These are phyloP conservation scores for Cichlasoma orientale DNA, from an alignment of 2,797 vertebrate species.

Conservation along the genomic window DNA sequence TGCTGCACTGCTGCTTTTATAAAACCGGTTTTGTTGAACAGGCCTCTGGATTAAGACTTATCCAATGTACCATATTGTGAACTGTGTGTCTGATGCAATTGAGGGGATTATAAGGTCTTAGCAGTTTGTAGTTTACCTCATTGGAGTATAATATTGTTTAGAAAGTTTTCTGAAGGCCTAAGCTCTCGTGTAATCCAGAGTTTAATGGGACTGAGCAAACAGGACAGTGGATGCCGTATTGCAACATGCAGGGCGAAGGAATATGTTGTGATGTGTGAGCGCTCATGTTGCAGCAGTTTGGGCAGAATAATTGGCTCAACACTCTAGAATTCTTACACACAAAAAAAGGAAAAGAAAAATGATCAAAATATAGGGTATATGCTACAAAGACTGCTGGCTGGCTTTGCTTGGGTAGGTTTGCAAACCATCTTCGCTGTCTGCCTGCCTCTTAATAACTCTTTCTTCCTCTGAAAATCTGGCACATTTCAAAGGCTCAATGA, in stretches of 20 bases:
- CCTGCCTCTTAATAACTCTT: constrained; percentile 60
- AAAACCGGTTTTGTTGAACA: constrained; percentile 57
- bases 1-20: constrained; percentile 35
- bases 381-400: constrained; percentile 17
- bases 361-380: constrained; percentile 17
- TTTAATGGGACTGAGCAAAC: constrained; percentile 45
- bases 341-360: constrained; percentile 9
- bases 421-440: constrained; percentile 47
- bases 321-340: constrained; percentile 10
- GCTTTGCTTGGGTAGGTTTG: constrained; percentile 33
- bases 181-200: constrained; percentile 55
- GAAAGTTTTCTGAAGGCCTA: constrained; percentile 62
- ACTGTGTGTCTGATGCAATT: constrained; percentile 56
- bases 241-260: constrained; percentile 25
- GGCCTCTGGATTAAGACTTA: constrained; percentile 60
- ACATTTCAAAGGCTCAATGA: constrained; percentile 71
- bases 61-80: constrained; percentile 60
- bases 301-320: constrained; percentile 32
- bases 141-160: constrained; percentile 62
- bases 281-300: constrained; percentile 24
- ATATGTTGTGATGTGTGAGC: constrained; percentile 16
- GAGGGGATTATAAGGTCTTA: constrained; percentile 48
- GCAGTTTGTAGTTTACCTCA: constrained; percentile 48
- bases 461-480: constrained; percentile 60
- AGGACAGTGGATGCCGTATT: constrained; percentile 5